Conservation (phyloP, 92 coral and sea anemone genomes). For the Zoanthus solanderi region DNA sequence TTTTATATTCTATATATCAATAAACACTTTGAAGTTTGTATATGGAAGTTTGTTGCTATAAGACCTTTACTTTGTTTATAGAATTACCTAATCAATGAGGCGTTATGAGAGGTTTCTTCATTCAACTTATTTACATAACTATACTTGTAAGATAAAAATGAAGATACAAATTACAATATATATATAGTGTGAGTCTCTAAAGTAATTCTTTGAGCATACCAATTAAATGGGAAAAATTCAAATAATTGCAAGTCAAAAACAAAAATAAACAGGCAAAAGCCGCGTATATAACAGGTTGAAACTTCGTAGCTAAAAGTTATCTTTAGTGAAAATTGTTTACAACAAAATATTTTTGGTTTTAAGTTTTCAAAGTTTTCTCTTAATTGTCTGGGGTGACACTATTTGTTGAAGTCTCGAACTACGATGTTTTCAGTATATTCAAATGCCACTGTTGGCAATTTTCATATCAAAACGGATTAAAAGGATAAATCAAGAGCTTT, state of each 20-base stretch:
- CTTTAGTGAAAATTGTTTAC: neutral
- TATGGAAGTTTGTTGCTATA: too few species aligned
- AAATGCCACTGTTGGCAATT: neutral
- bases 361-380: neutral
- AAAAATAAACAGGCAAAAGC: neutral
- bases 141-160: neutral
- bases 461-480: slow-evolving; percentile 3
- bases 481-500: neutral
- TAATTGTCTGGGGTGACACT: neutral
- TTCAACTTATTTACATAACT: slow-evolving; percentile 24
- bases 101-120: neutral
- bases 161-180: neutral
- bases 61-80: neutral
- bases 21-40: too few species aligned
- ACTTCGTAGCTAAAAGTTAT: neutral
- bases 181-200: neutral
- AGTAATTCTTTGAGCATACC: neutral
- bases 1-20: too few species aligned
- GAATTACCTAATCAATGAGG: neutral
- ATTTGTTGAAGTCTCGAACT: neutral
- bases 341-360: neutral
- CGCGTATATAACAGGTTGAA: neutral
- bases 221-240: neutral
- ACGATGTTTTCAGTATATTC: neutral
- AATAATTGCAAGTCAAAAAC: neutral